Evolutionary conservation across 2,113 vertebrate genomes (phyloP), one percentile per base, ranked within the genome.

Genomic region (Atrichornis clamosus): DNA sequence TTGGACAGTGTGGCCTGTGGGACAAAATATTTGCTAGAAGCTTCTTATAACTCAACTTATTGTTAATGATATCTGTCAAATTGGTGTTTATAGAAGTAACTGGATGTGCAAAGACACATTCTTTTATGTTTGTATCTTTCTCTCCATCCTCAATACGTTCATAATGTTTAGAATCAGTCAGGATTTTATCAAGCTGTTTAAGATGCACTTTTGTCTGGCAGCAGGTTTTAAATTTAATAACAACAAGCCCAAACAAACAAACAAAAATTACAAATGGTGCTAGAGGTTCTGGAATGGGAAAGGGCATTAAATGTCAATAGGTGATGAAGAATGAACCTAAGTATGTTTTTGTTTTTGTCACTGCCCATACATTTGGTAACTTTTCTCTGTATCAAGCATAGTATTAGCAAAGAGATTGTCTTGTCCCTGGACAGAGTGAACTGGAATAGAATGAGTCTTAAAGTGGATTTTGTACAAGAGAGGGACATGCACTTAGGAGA

Each of bases 311-410:
- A 84, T 65, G 30, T 84, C 41, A 58, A 10, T 21, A 67, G 24
- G 18, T 46, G 42, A 68, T 46, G 33, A 49, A 52, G 41, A 80
- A 81, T 32, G 64, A 49, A 27, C 35, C n/a, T 60, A 70, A 68
- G 10, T 28, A 19, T 0, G 0, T 11, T 67, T 77, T 53, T 23
- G 9, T 2, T 60, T 77, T 39, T 72, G 27, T 67, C 15, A 8
- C n/a, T 62, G 37, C 0, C 0, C 11, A 7, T 41, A 17, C 32
- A 24, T 58, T 46, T 32, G 8, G 20, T 42, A 8, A 20, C 23
- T 42, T 14, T n/a, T n/a, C n/a, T n/a, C n/a, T 80, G 8, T 63
- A n/a, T 85, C 35, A 59, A 63, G 32, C 56, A 28, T 6, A 73
- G 27, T 5, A 41, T 32, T 88, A 58, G 33, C 11, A 49, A 79